Evolutionary conservation across 2,888 invertebrate species (phyloP).

Genomic region (Halictus quadricinctus): DNA sequence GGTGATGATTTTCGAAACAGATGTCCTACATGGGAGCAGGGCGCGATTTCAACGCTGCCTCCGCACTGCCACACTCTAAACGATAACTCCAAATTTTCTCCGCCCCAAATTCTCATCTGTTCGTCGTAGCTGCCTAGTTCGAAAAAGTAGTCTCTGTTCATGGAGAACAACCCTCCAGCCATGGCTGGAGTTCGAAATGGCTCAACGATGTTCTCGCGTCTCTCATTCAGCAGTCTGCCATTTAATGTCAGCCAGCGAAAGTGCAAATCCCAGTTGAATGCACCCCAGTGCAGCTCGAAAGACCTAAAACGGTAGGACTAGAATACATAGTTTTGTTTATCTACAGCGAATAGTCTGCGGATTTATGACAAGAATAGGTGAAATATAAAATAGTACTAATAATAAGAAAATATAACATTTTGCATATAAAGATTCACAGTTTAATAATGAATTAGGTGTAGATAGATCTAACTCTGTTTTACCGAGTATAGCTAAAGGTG

Average conservation of each 20-base stretch:
- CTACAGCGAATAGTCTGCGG: no score
- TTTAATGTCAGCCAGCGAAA: slow-evolving; percentile 93
- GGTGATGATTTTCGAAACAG: slow-evolving; percentile 96
- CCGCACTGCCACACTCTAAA: slow-evolving; percentile 99
- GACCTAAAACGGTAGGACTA: slow-evolving; percentile 85
- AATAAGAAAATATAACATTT: no score
- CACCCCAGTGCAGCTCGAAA: slow-evolving; percentile 98
- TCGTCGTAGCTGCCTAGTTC: slow-evolving; percentile 91
- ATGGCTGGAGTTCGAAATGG: slow-evolving; percentile 93
- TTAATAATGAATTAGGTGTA: background rate
- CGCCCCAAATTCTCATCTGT: slow-evolving; percentile 96
- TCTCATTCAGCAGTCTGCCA: slow-evolving; percentile 85
- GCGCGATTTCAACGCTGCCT: slow-evolving; percentile 93
- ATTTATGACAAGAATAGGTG: no score
- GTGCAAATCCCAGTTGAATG: slow-evolving; percentile 98
- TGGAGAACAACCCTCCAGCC: slow-evolving; percentile 97
- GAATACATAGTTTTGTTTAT: background rate
- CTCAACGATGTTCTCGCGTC: slow-evolving; percentile 86
- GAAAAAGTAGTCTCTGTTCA: slow-evolving; percentile 93
- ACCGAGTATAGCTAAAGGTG: slow-evolving; percentile 92
- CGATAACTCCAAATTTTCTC: slow-evolving; percentile 98
- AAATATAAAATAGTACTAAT: no score
- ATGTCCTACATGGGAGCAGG: slow-evolving; percentile 97
- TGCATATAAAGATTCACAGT: background rate
- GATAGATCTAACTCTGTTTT: slow-evolving; percentile 15